Evolutionary conservation across 2,113 vertebrate species (phyloP).

Genomic region (Grallaria varia): DNA sequence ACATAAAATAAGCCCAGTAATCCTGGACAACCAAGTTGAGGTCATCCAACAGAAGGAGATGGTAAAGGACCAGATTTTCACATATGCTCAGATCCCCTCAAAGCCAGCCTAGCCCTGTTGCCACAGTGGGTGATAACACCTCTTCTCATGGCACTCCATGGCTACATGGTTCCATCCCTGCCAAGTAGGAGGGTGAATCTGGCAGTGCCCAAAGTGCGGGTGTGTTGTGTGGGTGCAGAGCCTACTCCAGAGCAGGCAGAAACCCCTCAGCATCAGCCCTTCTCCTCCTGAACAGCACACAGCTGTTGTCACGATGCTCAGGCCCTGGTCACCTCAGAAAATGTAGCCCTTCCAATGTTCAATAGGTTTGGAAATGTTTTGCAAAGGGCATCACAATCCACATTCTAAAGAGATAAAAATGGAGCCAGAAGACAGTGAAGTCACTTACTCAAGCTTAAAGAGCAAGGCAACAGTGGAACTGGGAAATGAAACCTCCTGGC

Average conservation of each 20-base stretch:
- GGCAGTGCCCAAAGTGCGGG: background rate
- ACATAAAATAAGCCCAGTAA: background rate
- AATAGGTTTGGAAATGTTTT: background rate
- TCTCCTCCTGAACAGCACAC: background rate
- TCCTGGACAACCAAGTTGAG: background rate
- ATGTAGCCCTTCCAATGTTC: background rate
- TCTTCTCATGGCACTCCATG: rapidly evolving
- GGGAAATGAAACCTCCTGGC: constrained; percentile 11
- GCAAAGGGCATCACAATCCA: background rate
- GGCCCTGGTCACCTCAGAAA: background rate
- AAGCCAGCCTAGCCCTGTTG: background rate
- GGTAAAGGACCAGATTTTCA: background rate
- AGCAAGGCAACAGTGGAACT: background rate
- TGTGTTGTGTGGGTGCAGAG: rapidly evolving
- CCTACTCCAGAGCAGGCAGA: background rate
- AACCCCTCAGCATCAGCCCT: background rate
- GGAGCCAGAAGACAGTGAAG: background rate
- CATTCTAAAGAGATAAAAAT: background rate
- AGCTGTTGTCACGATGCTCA: rapidly evolving
- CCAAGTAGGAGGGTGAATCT: background rate
- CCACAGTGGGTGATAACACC: background rate
- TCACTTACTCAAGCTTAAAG: background rate
- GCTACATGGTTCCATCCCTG: background rate
- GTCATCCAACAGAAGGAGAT: background rate
- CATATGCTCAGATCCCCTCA: background rate